phyloP scores from a whole-genome alignment of 2,888 invertebrate genomes.

The Stratiomys singularior region DNA sequence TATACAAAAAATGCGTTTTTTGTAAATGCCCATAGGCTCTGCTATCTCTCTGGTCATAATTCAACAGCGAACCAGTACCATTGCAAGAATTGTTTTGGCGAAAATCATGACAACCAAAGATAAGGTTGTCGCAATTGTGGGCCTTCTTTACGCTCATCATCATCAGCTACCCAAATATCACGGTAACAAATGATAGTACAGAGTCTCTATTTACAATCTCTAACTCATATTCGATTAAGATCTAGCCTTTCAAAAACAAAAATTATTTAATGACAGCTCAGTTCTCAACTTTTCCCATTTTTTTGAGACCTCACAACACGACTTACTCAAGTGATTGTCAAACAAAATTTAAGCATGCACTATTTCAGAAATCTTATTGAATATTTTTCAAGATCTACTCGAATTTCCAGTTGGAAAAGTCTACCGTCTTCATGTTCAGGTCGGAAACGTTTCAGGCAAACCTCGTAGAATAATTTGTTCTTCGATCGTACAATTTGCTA shows the following conservation, averaged over 20 bases:
- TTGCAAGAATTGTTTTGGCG: neutral
- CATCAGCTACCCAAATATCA: slow-evolving; percentile 11
- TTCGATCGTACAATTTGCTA: neutral
- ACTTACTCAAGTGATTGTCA: slow-evolving; percentile 49
- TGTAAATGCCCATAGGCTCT: too few species aligned
- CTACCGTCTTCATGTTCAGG: slow-evolving; percentile 45
- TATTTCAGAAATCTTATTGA: slow-evolving; percentile 51
- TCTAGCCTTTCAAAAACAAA: slow-evolving; percentile 35
- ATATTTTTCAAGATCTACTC: slow-evolving; percentile 26
- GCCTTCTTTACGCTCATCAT: slow-evolving; percentile 45
- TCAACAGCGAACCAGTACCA: slow-evolving; percentile 52
- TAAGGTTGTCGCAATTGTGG: slow-evolving; percentile 20
- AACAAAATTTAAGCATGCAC: slow-evolving; percentile 48
- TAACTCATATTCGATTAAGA: slow-evolving; percentile 31
- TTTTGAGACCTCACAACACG: slow-evolving; percentile 39
- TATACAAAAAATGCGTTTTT: too few species aligned
- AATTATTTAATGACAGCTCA: slow-evolving; percentile 23
- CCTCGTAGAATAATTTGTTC: neutral
- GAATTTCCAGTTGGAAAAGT: slow-evolving; percentile 37
- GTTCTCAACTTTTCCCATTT: slow-evolving; percentile 40
- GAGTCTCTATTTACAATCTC: slow-evolving; percentile 41
- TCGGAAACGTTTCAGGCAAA: neutral
- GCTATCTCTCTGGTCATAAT: slow-evolving; percentile 57
- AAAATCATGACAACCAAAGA: too few species aligned
- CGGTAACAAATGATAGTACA: slow-evolving; percentile 23